Evolutionary conservation across 2,888 invertebrate genomes (phyloP).

Genomic region (Baccha elongata): DNA sequence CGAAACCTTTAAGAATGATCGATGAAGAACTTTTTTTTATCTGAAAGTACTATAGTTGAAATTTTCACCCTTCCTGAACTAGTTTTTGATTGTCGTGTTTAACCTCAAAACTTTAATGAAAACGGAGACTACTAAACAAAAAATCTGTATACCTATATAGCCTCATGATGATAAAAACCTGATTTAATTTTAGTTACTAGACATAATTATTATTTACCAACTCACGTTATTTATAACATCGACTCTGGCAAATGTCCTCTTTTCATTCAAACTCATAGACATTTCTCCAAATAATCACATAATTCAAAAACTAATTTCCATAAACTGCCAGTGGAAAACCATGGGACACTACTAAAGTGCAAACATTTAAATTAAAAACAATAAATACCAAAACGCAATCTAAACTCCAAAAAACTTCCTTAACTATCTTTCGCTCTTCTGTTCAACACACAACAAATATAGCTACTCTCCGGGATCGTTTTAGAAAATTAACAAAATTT

Average conservation of each 20-base stretch:
- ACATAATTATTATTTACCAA: too few relatives aligned
- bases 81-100: too few relatives aligned
- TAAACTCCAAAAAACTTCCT: conserved; percentile 51
- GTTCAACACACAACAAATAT: conserved; percentile 21
- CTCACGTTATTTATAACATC: too few relatives aligned
- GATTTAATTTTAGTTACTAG: too few relatives aligned
- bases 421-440: background rate
- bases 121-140: too few relatives aligned
- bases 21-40: too few relatives aligned
- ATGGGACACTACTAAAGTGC: conserved; percentile 39
- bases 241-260: background rate
- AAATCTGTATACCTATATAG: too few relatives aligned
- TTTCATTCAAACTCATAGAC: background rate
- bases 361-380: conserved; percentile 66
- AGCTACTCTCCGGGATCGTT: conserved; percentile 52
- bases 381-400: conserved; percentile 69
- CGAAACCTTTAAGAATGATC: too few relatives aligned
- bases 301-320: conserved; percentile 66
- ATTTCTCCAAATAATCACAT: conserved; percentile 27
- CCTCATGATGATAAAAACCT: too few relatives aligned
- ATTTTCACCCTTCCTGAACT: too few relatives aligned
- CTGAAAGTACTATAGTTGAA: too few relatives aligned
- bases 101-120: too few relatives aligned
- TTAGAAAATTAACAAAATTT: conserved; percentile 71
- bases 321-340: conserved; percentile 55